Conservation (phyloP, 2,888 invertebrate species). For the Pterobdella sp. region DNA sequence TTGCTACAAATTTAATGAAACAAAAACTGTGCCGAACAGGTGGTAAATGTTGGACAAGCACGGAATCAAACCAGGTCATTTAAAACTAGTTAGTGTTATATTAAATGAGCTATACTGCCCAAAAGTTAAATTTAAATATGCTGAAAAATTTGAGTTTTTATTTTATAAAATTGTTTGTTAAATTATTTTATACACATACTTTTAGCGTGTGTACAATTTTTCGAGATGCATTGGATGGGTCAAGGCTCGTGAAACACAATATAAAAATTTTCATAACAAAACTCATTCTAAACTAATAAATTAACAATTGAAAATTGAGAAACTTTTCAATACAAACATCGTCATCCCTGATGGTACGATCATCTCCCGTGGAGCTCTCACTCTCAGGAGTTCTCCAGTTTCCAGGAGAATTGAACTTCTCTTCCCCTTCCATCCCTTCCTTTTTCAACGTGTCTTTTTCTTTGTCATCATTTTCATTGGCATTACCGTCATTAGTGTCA, state of each 20-base stretch:
- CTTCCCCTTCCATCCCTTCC: slow-evolving; percentile 4
- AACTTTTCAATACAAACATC: slow-evolving; percentile 10
- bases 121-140: too few species aligned
- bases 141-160: too few species aligned
- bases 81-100: too few species aligned
- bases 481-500: neutral
- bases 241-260: neutral
- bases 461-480: neutral
- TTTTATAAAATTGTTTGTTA: too few species aligned
- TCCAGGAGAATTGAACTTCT: slow-evolving; percentile 21
- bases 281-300: neutral
- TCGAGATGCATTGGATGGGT: neutral
- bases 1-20: too few species aligned
- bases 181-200: neutral
- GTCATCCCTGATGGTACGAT: slow-evolving; percentile 27
- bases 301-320: neutral
- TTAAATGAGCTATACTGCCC: too few species aligned
- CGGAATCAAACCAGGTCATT: too few species aligned
- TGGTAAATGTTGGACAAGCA: too few species aligned
- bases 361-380: slow-evolving; percentile 30
- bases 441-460: neutral
- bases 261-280: neutral
- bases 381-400: slow-evolving; percentile 31
- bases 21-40: too few species aligned
- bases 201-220: neutral